These are phyloP conservation scores for Pandemis heparana DNA, from an alignment of 2,888 invertebrate species.

Conservation along the genomic window DNA sequence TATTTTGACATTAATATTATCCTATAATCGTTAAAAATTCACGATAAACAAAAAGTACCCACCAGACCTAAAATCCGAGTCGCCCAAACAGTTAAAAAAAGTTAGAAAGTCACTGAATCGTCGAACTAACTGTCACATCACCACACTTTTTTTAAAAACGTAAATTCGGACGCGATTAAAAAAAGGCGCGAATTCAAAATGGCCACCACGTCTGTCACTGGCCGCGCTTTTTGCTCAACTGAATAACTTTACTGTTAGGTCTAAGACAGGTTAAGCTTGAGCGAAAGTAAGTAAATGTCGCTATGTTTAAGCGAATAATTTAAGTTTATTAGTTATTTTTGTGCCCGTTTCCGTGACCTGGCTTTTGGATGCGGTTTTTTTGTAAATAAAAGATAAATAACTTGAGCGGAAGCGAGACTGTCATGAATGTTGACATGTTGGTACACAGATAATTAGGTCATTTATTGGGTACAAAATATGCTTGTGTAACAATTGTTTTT, in stretches of 20 bases:
- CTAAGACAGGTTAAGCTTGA: slow-evolving; percentile 22
- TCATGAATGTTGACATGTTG: neutral
- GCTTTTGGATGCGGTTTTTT: slow-evolving; percentile 15
- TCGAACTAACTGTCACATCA: slow-evolving; percentile 40
- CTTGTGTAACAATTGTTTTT: too few relatives aligned
- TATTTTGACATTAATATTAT: too few relatives aligned
- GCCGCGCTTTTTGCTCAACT: slow-evolving; percentile 30
- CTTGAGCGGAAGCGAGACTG: neutral
- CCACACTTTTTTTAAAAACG: slow-evolving; percentile 33
- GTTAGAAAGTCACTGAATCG: slow-evolving; percentile 39
- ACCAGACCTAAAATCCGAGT: slow-evolving; percentile 28
- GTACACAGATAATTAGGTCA: neutral
- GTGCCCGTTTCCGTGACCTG: slow-evolving; percentile 28
- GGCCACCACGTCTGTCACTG: slow-evolving; percentile 8
- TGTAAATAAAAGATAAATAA: neutral
- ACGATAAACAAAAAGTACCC: slow-evolving; percentile 17
- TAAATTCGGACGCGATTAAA: slow-evolving; percentile 21
- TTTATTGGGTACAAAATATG: neutral
- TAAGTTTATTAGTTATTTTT: slow-evolving; percentile 41
- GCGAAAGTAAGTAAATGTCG: slow-evolving; percentile 42
- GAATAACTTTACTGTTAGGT: slow-evolving; percentile 33
- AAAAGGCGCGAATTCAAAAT: slow-evolving; percentile 20
- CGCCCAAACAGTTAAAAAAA: slow-evolving; percentile 17
- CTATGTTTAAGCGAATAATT: slow-evolving; percentile 40
- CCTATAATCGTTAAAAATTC: too few relatives aligned